Evolutionary conservation across 2,888 invertebrate genomes (phyloP).

Genomic region (Cephus pygmeus): DNA sequence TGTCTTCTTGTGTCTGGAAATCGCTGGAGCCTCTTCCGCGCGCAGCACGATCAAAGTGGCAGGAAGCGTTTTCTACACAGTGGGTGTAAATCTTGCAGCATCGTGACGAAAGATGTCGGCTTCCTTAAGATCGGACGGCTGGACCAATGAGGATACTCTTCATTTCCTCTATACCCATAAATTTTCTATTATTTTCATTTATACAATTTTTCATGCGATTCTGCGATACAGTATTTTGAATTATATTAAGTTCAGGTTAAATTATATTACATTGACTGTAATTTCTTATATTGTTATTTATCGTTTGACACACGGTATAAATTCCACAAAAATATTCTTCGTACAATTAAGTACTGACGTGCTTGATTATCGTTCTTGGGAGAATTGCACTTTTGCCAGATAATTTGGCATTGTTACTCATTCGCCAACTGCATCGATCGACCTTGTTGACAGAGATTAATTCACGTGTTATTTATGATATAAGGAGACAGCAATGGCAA

Average conservation of each 20-base stretch:
- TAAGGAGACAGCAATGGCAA: not conserved
- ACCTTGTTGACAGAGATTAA: not conserved
- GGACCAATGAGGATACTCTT: not conserved
- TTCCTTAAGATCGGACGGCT: not conserved
- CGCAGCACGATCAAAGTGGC: conserved; percentile 6
- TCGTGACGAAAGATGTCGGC: not conserved
- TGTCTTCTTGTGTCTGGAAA: not conserved
- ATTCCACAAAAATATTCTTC: not conserved
- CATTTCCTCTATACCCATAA: not conserved
- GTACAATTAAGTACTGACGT: not conserved
- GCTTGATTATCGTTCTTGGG: not conserved
- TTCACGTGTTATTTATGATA: not conserved
- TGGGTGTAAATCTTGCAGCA: not conserved
- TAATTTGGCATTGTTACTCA: not conserved
- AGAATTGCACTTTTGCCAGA: not conserved
- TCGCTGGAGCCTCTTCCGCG: not conserved
- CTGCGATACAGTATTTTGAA: too few relatives aligned
- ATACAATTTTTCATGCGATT: too few relatives aligned
- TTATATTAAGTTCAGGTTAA: too few relatives aligned
- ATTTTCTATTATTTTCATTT: not conserved
- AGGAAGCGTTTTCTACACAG: not conserved
- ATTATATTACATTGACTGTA: too few relatives aligned
- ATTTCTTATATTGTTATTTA: too few relatives aligned
- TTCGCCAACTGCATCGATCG: not conserved
- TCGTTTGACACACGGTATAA: too few relatives aligned